Conservation (phyloP, 2,888 invertebrate species). For the Trilocha varians region DNA sequence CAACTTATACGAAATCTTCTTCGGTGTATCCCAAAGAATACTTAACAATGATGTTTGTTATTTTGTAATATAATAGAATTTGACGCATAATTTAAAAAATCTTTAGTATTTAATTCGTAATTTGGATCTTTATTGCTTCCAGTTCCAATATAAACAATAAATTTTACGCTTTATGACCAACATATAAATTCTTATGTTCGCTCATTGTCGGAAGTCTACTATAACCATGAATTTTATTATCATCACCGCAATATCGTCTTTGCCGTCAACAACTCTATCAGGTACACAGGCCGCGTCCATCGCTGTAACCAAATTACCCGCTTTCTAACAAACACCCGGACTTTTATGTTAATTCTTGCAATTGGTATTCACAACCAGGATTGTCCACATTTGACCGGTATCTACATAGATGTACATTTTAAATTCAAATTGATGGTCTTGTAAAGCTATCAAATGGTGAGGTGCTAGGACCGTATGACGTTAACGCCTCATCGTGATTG, state of each 20-base stretch:
- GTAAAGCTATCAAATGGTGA: slow-evolving; percentile 67
- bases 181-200: slow-evolving; percentile 25
- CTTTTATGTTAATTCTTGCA: slow-evolving; percentile 65
- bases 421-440: slow-evolving; percentile 69
- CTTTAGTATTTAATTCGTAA: not conserved
- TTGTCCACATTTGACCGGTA: slow-evolving; percentile 71
- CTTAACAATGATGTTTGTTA: too few relatives aligned
- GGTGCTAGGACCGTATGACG: slow-evolving; percentile 62
- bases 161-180: slow-evolving; percentile 23
- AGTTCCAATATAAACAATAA: slow-evolving; percentile 10
- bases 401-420: slow-evolving; percentile 65
- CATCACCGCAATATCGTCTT: slow-evolving; percentile 40
- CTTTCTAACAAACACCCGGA: slow-evolving; percentile 72
- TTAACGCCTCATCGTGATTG: slow-evolving; percentile 52
- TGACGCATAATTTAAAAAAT: too few relatives aligned
- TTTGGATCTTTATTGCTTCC: slow-evolving; percentile 2
- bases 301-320: slow-evolving; percentile 70
- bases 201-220: slow-evolving; percentile 51
- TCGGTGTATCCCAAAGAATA: too few relatives aligned
- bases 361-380: slow-evolving; percentile 62
- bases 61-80: too few relatives aligned
- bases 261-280: slow-evolving; percentile 51
- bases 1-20: too few relatives aligned
- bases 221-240: slow-evolving; percentile 52
- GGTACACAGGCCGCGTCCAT: slow-evolving; percentile 51